These are phyloP conservation scores for Conistra vaccinii DNA, from an alignment of 2,888 invertebrate genomes.

Conservation along the genomic window DNA sequence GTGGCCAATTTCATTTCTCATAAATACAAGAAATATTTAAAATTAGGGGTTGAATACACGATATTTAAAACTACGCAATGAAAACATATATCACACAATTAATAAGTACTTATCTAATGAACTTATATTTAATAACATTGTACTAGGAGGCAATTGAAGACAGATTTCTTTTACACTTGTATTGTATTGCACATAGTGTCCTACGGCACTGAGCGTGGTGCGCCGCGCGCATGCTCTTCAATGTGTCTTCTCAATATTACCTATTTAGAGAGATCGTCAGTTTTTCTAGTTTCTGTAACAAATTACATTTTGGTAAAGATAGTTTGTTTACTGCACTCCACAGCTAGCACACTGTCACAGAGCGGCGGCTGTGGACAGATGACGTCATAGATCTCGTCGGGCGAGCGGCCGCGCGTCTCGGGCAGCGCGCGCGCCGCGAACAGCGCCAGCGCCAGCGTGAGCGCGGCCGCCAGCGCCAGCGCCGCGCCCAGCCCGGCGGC, in stretches of 20 bases:
- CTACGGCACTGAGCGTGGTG: neutral
- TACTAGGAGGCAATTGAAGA: neutral
- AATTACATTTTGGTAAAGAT: constrained; percentile 43
- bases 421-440: constrained; percentile 73
- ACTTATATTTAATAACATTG: too few relatives aligned
- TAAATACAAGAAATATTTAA: too few relatives aligned
- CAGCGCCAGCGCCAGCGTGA: constrained; percentile 70
- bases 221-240: neutral
- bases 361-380: constrained; percentile 43
- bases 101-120: too few relatives aligned
- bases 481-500: constrained; percentile 45
- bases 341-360: constrained; percentile 15
- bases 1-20: neutral
- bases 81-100: constrained; percentile 1
- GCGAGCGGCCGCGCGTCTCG: constrained; percentile 73
- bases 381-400: constrained; percentile 73
- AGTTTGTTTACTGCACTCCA: constrained; percentile 7
- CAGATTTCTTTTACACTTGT: neutral
- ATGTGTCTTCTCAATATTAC: neutral
- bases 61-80: neutral
- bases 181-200: neutral
- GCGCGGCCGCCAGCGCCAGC: constrained; percentile 73
- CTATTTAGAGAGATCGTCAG: neutral
- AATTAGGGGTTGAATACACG: too few relatives aligned
- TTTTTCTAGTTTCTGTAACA: neutral